Base-by-base conservation (phyloP, 2,888 invertebrate genomes). In the Caenorhabditis zanzibari region DNA sequence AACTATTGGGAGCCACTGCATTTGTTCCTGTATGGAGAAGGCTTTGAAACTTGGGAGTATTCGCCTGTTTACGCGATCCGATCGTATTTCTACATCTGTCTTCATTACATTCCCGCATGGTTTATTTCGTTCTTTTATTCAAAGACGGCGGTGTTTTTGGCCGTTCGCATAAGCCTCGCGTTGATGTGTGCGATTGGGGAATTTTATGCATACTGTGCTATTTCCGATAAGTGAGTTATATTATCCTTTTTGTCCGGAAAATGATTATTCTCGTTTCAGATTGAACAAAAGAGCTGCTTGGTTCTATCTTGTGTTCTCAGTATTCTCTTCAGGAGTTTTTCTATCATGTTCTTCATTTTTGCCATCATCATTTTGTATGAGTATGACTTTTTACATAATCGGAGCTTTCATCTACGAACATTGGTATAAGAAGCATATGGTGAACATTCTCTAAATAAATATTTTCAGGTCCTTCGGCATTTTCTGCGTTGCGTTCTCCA, bases 21-120 rank as follows among this genome's bases (percentile, higher is more conserved):
- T 91, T 95, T 94, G 94, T 91, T 95, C 94, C 95, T 98, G 66
- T 97, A 96, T 92, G 97, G 96, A 10, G 95, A 94, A 92, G 99
- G 99, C 6, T 95, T 98, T 83, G 98, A 99, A 94, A 99, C 99
- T 38, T 99, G 99, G 99, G 99, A 99, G 93, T 99, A 99, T 93
- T 97, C 97, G 92, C 98, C 99, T 0, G 94, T 95, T 82, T 98
- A 95, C 93, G 97, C 97, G 0, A 95, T 99, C 63, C 94, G 99
- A 35, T 99, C 99, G 0, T 99, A 99, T 93, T 95, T 96, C 81
- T 97, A 98, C 91, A 94, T 99, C 28, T 94, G 96, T 94, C 93
- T 97, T 63, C 96, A 98, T 93, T 83, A 81, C 12, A 35, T 89
- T 7, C 90, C 90, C 9, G 88, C 87, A 3, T 26, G 12, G 52